Evolutionary conservation across 2,888 invertebrate species (phyloP).

Genomic region (Autographa gamma): DNA sequence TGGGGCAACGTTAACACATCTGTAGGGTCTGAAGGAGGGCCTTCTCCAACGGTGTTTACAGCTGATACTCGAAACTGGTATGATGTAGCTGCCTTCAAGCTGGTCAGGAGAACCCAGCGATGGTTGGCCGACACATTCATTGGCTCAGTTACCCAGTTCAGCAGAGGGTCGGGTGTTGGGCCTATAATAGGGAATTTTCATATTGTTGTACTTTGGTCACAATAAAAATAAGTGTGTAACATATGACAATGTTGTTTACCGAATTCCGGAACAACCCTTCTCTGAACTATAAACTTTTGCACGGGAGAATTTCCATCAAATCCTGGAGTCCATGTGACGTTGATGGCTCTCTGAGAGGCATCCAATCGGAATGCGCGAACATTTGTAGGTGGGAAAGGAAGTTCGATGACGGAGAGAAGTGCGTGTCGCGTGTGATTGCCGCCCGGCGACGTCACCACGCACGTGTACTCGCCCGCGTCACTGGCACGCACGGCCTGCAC

Average conservation of each 20-base stretch:
- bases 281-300: conserved; percentile 97
- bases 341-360: conserved; percentile 93
- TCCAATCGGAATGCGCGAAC: conserved; percentile 93
- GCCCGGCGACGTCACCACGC: conserved; percentile 96
- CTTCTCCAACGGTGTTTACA: conserved; percentile 98
- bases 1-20: conserved; percentile 97
- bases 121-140: conserved; percentile 95
- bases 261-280: conserved; percentile 95
- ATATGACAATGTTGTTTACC: conserved; percentile 87
- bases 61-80: conserved; percentile 99
- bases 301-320: conserved; percentile 99
- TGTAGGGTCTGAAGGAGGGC: conserved; percentile 96
- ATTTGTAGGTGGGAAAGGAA: conserved; percentile 97
- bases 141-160: conserved; percentile 96
- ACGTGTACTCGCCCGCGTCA: conserved; percentile 98
- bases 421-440: conserved; percentile 98
- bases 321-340: conserved; percentile 98
- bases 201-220: not conserved
- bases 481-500: conserved; percentile 96
- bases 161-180: conserved; percentile 94
- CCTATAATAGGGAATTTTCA: conserved; percentile 83
- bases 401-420: conserved; percentile 94
- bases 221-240: not conserved
- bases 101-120: conserved; percentile 94
- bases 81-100: conserved; percentile 97